phyloP scores from a whole-genome alignment of 2,113 vertebrate genomes.

The Vanacampus margaritifer region DNA sequence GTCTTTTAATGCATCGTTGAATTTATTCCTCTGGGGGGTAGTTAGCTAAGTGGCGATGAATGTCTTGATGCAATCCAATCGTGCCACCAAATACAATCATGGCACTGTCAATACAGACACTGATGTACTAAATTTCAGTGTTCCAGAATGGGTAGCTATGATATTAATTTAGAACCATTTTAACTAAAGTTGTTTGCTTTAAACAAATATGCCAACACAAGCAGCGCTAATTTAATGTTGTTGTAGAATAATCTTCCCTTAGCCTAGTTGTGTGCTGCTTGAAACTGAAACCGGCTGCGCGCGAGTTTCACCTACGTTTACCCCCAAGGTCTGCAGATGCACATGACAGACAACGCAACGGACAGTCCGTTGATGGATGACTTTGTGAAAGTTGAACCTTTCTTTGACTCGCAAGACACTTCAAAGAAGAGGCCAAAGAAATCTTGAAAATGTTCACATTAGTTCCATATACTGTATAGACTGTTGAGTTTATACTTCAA shows the following conservation, averaged over 20 bases:
- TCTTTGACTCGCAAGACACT: constrained; percentile 10
- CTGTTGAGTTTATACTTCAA: constrained; percentile 14
- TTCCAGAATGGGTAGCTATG: neutral
- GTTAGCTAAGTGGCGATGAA: constrained; percentile 20
- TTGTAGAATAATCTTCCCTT: neutral
- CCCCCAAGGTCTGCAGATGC: constrained; percentile 46
- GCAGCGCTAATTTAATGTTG: neutral
- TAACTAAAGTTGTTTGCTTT: constrained; percentile 3
- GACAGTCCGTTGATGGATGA: constrained; percentile 46
- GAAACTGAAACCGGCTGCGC: constrained; percentile 42
- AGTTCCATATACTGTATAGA: constrained; percentile 5
- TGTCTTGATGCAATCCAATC: constrained; percentile 16
- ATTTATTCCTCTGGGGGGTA: constrained; percentile 3
- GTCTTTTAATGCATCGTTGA: constrained; percentile 28
- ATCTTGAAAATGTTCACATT: constrained; percentile 1
- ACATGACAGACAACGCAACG: constrained; percentile 33
- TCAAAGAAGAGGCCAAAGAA: constrained; percentile 10
- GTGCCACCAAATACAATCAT: constrained; percentile 9
- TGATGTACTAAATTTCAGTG: neutral
- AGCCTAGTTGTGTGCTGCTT: constrained; percentile 34
- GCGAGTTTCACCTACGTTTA: constrained; percentile 44
- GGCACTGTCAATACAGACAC: too few relatives aligned
- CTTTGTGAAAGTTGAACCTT: constrained; percentile 25
- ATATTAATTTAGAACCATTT: constrained; percentile 1
- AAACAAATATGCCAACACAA: neutral